Evolutionary conservation across 2,113 vertebrate genomes (phyloP), one percentile per base, ranked within the genome.

Genomic region (Macroglossus sobrinus): DNA sequence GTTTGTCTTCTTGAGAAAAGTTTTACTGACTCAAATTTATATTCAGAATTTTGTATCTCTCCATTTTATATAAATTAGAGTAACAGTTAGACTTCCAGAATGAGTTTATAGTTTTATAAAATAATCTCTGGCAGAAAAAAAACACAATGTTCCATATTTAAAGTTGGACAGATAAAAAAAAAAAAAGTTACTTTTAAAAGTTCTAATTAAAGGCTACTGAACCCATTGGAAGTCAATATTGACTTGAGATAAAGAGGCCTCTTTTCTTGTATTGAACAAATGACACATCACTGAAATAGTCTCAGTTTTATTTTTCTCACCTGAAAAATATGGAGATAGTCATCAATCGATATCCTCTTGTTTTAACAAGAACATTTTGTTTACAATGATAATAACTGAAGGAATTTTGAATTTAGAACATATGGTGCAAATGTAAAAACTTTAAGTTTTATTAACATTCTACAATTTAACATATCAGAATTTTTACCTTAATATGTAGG

Each of bases 21-120:
- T 43, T 96, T 84, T 64, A 85, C 16, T 13, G 12, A 10, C 13
- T 79, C 35, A 66, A 76, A 74, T 74, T 92, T 50, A 63, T 66
- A 50, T 96, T 91, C 22, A 61, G 64, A 96, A 93, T 91, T 84
- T 86, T 89, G 5, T 75, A 4, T 76, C 15, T 84, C n/a, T 95
- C 2, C 53, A 68, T 7, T 75, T 64, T 40, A 50, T 55, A n/a
- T 9, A 74, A 74, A 91, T 57, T 15, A 87, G 43, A 50, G 9
- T 71, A 30, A 61, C 40, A 61, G 74, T 18, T 14, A 30, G 19
- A 64, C 57, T 92, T 86, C 10, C 12, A 81, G 30, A 76, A 15
- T 69, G 24, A 63, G 15, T 75, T 74, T 92, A 66, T 15, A 53
- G 22, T 66, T 12, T 35, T 76, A 45, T 68, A 81, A 91, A 78